phyloP scores from a whole-genome alignment of 2,888 invertebrate species.

The Hyposoter didymator region DNA sequence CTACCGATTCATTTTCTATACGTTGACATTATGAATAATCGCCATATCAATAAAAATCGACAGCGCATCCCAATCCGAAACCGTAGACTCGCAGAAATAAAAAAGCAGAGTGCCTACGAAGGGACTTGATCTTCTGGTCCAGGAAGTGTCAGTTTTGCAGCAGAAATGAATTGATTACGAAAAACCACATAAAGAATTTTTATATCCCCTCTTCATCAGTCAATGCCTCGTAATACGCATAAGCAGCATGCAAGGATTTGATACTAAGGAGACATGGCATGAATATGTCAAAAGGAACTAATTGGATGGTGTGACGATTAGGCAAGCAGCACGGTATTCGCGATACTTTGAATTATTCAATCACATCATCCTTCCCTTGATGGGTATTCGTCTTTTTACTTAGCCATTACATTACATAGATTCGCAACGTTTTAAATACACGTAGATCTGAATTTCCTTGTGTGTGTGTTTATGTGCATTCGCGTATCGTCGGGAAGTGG shows the following conservation, averaged over 20 bases:
- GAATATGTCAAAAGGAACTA: not conserved
- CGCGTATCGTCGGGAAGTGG: not conserved
- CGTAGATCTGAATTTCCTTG: too few relatives aligned
- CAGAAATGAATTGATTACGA: too few relatives aligned
- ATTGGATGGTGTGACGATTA: conserved; percentile 44
- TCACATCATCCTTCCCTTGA: conserved; percentile 41
- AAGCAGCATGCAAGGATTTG: not conserved
- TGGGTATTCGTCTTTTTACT: conserved; percentile 24
- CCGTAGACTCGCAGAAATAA: too few relatives aligned
- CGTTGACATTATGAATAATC: not conserved
- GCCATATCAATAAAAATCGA: too few relatives aligned
- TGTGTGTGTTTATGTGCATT: not conserved
- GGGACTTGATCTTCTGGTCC: too few relatives aligned
- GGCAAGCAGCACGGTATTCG: conserved; percentile 4
- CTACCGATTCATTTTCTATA: not conserved
- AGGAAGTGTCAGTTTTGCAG: too few relatives aligned
- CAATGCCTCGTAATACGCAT: not conserved
- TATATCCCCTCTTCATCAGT: not conserved
- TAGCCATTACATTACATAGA: not conserved
- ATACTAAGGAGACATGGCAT: not conserved
- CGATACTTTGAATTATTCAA: conserved; percentile 53
- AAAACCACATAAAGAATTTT: too few relatives aligned
- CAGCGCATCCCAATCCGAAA: too few relatives aligned
- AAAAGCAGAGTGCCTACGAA: too few relatives aligned
- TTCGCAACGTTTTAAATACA: not conserved